Evolutionary conservation across 1,140 invertebrate species (phyloP).

Genomic region (Calliopsis andreniformis): DNA sequence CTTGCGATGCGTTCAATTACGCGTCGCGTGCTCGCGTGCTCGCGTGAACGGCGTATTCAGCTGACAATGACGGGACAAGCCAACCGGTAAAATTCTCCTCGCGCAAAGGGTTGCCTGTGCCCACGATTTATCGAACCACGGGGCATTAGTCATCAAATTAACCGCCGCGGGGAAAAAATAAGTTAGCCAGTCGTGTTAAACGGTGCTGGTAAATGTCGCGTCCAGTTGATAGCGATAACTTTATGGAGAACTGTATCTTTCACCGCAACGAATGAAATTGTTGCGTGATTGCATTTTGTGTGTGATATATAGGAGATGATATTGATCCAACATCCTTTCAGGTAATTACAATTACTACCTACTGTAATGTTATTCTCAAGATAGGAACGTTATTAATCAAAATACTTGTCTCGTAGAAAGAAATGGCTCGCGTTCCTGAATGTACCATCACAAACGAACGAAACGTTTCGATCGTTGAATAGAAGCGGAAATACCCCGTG

Average conservation of each 20-base stretch:
- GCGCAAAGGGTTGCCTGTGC: constrained; percentile 13
- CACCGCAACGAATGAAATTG: background rate
- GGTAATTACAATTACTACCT: too few relatives aligned
- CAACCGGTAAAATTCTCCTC: constrained; percentile 26
- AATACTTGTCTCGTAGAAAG: background rate
- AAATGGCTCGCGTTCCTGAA: background rate
- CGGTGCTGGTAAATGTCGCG: constrained; percentile 6
- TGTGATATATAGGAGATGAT: background rate
- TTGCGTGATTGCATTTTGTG: constrained; percentile 12
- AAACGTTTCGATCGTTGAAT: background rate
- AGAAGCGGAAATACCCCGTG: background rate
- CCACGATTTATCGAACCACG: constrained; percentile 39
- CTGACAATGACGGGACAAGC: constrained; percentile 14
- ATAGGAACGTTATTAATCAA: background rate
- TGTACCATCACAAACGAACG: background rate
- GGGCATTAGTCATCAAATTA: constrained; percentile 47
- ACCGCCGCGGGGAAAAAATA: constrained; percentile 36
- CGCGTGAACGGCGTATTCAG: constrained; percentile 13
- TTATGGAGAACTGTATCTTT: constrained; percentile 17
- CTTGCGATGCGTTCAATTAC: constrained; percentile 36
- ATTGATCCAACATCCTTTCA: background rate
- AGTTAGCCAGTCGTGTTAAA: constrained; percentile 28
- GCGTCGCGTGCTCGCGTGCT: constrained; percentile 4
- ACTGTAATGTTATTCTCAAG: too few relatives aligned
- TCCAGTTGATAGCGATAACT: constrained; percentile 22